Evolutionary conservation across 2,113 vertebrate species (phyloP), one percentile per base, ranked within the genome.

Genomic region (Pungitius pungitius): DNA sequence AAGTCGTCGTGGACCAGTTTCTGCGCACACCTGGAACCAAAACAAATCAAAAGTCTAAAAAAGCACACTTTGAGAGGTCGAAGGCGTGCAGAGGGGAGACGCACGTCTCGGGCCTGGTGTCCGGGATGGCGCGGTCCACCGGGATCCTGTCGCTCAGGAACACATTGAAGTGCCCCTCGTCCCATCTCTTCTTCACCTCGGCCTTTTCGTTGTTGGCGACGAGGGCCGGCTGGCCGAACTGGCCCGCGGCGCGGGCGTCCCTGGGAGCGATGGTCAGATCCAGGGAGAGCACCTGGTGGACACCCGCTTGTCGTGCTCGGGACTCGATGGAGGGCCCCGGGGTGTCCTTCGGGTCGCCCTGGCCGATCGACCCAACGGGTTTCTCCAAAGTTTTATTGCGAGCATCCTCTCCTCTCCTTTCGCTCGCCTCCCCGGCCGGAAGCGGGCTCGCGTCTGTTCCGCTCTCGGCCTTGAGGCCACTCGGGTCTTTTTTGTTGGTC

Each of bases 161-260:
- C 84, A 99, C 98, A 0, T 99, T 99, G 68, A 99, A 99, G 70
- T 96, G 93, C 11, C 98, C 98, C 89, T 99, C 98, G 2, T 94
- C 94, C 98, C 98, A 99, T 54, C 96, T 92, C 15, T 85, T 93
- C 66, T 90, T 93, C 49, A 95, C 94, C 73, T 96, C 94, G 13
- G 85, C 78, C 51, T 96, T 88, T 64, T 96, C 94, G 0, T 91
- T 92, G 0, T 22, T 88, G 0, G 94, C 93, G 42, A 96, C 94
- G 0, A 84, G 27, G 0, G 92, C 94, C 0, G 95, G 87, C 1
- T 92, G 94, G 51, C 98, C 98, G 69, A 95, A 99, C 88, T 99
- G 98, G 10, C 98, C 98, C 0, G 95, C 85, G 0, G 97, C 97
- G 0, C 42, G 81, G 0, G 88, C 81, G 51, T 99, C 86, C 76